phyloP scores from a whole-genome alignment of 1,140 invertebrate species.

The Drosophila pachea region DNA sequence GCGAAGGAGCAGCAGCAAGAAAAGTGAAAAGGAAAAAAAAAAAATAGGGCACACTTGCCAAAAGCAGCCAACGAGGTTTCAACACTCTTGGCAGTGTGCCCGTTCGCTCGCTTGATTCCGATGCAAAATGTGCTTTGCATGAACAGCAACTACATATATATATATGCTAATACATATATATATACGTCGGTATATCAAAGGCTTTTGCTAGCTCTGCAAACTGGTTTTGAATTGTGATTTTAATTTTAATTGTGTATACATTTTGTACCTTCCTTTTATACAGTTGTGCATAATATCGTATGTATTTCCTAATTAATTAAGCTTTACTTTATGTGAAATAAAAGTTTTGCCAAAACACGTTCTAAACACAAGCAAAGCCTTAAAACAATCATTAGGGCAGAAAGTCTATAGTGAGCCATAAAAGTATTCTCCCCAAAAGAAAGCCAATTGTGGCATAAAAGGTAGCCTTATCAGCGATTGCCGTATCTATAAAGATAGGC shows the following conservation, averaged over 20 bases:
- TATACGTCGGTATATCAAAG: too few species aligned
- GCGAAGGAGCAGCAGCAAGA: background rate
- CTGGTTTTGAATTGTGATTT: conserved; percentile 59
- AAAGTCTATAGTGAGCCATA: too few species aligned
- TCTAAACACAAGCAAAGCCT: conserved; percentile 6
- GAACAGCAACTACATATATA: background rate
- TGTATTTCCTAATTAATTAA: conserved; percentile 28
- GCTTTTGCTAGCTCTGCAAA: background rate
- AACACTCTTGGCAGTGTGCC: conserved; percentile 61
- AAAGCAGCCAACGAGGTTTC: conserved; percentile 41
- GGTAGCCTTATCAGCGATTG: conserved; percentile 5
- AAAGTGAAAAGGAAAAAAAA: conserved; percentile 14
- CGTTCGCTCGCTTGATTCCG: conserved; percentile 47
- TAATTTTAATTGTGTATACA: conserved; percentile 45
- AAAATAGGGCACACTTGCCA: conserved; percentile 58
- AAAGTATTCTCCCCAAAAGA: too few species aligned
- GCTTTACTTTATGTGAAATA: conserved; percentile 16
- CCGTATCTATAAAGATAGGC: conserved; percentile 14
- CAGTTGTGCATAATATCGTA: conserved; percentile 6
- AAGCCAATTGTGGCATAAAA: background rate
- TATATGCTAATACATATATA: conserved; percentile 2
- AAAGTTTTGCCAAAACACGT: conserved; percentile 5
- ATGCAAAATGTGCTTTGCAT: conserved; percentile 47
- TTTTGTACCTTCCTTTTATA: conserved; percentile 34
- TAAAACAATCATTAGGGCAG: too few species aligned